Base-by-base conservation (phyloP, 37 sponge, comb jelly and placozoan genomes). In the Trichoplax adhaerens region DNA sequence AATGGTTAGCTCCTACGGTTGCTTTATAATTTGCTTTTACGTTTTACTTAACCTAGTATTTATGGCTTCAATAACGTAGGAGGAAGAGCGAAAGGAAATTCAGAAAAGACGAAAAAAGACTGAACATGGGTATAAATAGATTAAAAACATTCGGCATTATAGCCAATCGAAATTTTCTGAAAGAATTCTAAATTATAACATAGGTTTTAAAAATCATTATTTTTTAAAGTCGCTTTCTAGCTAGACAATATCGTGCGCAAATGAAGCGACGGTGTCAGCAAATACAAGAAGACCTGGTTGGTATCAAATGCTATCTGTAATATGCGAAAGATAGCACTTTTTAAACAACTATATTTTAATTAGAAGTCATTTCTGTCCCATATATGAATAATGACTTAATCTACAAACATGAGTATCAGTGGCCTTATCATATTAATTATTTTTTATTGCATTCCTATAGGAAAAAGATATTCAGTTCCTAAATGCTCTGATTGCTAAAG, bases 221-320 rank as follows among this genome's bases (percentile, higher is more conserved):
- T 5, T 53, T 48, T 1, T 66, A 3, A 71, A 90, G 91, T n/a
- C 70, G 88, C 6, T 58, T 87, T 55, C 77, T 87, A 2, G 4
- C 65, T 53, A 67, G 72, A n/a, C 91, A 90, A 58, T 69, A 68
- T 56, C 86, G 81, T 69, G 91, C 91, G 47, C 91, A 90, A 77
- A 7, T 94, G 72, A 72, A 81, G 53, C 76, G 95, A 53, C 86
- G 78, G 55, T 79, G 76, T 48, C 76, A 80, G 58, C 87, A 84
- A 68, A 82, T 94, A 49, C 95, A 94, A 68, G 95, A 94, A 52
- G 76, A 83, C 58, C 74, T 94, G 87, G 92, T 86, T 72, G n/a
- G 65, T 64, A 10, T 48, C 63, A 29, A 29, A 29, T 29, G 29
- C 29, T 29, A 29, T 29, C 29, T 29, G 29, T 29, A 29, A 29